Base-by-base conservation (phyloP, 2,888 invertebrate genomes). In the Caenorhabditis sp. region DNA sequence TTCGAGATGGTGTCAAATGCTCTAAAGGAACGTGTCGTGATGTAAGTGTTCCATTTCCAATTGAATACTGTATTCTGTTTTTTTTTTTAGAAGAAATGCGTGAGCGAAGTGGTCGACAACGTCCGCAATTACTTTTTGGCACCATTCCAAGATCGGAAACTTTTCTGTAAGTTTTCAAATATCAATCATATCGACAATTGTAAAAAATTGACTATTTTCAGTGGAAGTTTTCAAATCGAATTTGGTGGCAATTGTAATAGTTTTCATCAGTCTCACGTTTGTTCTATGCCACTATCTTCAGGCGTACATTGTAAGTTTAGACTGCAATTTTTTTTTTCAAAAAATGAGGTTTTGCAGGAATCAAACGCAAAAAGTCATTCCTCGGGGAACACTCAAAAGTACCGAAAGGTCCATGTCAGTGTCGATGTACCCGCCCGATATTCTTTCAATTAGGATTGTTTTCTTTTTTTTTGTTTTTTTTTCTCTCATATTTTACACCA, bases 1-100 rank as follows among this genome's bases (percentile, higher is more conserved):
- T 97, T 70, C 95, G 96, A 0, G 96, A 97, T 92, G 97, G 97
- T 6, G 96, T 97, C 24, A 97, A 97, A 0, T 98, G 98, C 92
- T 96, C 97, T 90, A 96, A 97, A 93, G 98, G 98, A 50, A 96
- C 97, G 92, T 98, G 98, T 51, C 62, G 70, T n/a, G 68, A 85
- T 61, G 86, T 86, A 18, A 77, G 77, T 44, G 15, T 22, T 6
- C 8, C 20, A 26, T n/a, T 32, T 22, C 8, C 40, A 1, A 13
- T 15, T 13, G 11, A 35, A 37, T 18, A 26, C 15, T 51, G 8
- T 6, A 15, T 20, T 3, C 5, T 22, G 26, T 47, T 13, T 24
- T 26, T 13, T 40, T 18, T 67, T 79, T 32, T 67, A 84, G 84
- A 74, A 69, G 18, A 72, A 64, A 60, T 85, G 85, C 24, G 78